Base-by-base conservation (phyloP, 2,797 vertebrate genomes). In the Garrulus glandarius region DNA sequence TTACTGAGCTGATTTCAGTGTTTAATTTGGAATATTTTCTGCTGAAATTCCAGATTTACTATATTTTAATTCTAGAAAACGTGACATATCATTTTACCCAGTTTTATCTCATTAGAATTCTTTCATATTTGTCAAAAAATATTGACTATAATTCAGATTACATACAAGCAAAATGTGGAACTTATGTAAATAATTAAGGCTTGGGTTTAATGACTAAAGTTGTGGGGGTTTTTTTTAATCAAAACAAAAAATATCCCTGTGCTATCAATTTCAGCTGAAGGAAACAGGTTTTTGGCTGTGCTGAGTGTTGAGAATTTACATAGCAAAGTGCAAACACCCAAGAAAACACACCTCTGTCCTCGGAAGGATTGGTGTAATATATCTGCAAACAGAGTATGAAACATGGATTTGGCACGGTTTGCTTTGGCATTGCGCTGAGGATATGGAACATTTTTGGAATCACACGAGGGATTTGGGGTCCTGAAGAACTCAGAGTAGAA, bases 281-380 rank as follows among this genome's bases (percentile, higher is more conserved):
- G n/a, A 92, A 92, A 61, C 39, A 60, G 53, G 22, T 71, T 85
- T 89, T 94, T 92, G 77, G 69, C 88, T 68, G 50, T 37, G 63
- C 63, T 30, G 36, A 49, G 50, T 24, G 46, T 21, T 81, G 80
- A 84, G 77, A 92, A 88, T 95, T 95, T 67, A 17, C 70, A 47
- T 10, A 84, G 70, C 46, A 77, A 75, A 91, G 87, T 68, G 87
- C 90, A 95, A 91, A 89, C 60, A 70, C 85, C 68, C 88, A 79
- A 50, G 94, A 23, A 87, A 92, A 82, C 63, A 59, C 44, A 47
- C 64, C 63, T 70, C 81, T 74, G 59, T 91, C 74, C 86, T 84
- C 44, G 12, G 29, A 43, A 83, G 89, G 60, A 3, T 14, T 32
- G 68, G 19, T 75, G 82, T 64, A 39, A 80, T 56, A 5, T 6